These are phyloP conservation scores for Cecidostiba fungosa DNA, from an alignment of 2,888 invertebrate genomes.

Conservation along the genomic window DNA sequence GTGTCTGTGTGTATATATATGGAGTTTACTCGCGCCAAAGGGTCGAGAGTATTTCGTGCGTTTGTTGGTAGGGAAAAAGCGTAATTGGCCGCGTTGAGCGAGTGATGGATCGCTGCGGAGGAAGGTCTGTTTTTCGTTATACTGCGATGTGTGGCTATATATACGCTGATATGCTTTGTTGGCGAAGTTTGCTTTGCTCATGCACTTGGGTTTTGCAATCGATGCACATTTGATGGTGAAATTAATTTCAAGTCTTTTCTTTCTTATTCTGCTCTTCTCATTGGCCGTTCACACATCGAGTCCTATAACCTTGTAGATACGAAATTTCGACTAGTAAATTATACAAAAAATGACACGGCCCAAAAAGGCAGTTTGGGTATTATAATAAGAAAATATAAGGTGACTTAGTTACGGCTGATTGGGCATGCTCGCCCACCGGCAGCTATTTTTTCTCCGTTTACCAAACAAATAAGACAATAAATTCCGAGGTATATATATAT, in stretches of 20 bases:
- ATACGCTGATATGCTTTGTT: too few species aligned
- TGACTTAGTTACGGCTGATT: too few species aligned
- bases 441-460: too few species aligned
- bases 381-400: too few species aligned
- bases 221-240: neutral
- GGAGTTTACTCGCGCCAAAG: conserved; percentile 6
- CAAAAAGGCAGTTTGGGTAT: too few species aligned
- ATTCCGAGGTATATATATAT: neutral
- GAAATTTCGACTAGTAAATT: too few species aligned
- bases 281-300: too few species aligned
- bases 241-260: neutral
- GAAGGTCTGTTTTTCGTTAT: neutral
- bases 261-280: too few species aligned
- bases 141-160: neutral
- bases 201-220: neutral
- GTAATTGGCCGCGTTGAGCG: conserved; percentile 31
- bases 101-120: neutral
- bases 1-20: neutral
- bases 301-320: too few species aligned
- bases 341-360: too few species aligned
- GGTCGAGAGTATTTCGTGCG: conserved; percentile 8
- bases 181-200: neutral
- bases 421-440: too few species aligned
- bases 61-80: neutral
- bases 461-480: neutral